Percentiles rank a stretch among this genome's conserved stretches.
Conservation (phyloP, 2,113 vertebrate genomes). For the Vanacampus margaritifer region DNA sequence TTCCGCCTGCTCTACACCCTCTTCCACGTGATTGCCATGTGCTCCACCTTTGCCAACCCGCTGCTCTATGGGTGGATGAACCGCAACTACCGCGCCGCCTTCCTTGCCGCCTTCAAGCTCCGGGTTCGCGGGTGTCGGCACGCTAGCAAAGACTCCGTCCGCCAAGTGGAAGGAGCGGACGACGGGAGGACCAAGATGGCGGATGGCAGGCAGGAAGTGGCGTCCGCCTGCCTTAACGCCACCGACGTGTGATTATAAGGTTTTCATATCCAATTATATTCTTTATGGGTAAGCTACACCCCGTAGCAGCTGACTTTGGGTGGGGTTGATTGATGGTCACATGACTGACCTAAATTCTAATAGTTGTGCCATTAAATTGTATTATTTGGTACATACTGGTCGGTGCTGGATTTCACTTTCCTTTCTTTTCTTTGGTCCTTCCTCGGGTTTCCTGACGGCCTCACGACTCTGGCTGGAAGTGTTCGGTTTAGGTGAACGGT, state of each 20-base stretch:
- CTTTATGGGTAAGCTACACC: not conserved
- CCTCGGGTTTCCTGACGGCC: too few species aligned
- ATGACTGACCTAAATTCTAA: too few species aligned
- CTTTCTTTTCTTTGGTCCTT: too few species aligned
- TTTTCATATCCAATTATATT: not conserved
- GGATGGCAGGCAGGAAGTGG: conserved; percentile 43
- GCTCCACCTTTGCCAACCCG: conserved; percentile 93
- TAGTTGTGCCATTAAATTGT: too few species aligned
- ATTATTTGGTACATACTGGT: too few species aligned
- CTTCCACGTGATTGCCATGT: conserved; percentile 93
- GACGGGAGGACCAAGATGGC: conserved; percentile 47
- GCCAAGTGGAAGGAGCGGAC: conserved; percentile 13
- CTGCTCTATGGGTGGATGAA: conserved; percentile 99
- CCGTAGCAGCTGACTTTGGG: not conserved
- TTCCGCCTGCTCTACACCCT: conserved; percentile 91
- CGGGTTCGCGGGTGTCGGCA: conserved; percentile 50
- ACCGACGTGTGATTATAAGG: conserved; percentile 73
- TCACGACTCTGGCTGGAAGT: too few species aligned
- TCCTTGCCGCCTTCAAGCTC: conserved; percentile 84
- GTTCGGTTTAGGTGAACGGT: too few species aligned
- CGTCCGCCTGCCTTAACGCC: conserved; percentile 66
- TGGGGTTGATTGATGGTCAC: not conserved
- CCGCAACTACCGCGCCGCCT: conserved; percentile 89
- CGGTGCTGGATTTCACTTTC: too few species aligned
- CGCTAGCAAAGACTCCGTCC: conserved; percentile 49